Evolutionary conservation across 2,113 vertebrate genomes (phyloP), one percentile per base, ranked within the genome.

Genomic region (Solenodon paradoxus): DNA sequence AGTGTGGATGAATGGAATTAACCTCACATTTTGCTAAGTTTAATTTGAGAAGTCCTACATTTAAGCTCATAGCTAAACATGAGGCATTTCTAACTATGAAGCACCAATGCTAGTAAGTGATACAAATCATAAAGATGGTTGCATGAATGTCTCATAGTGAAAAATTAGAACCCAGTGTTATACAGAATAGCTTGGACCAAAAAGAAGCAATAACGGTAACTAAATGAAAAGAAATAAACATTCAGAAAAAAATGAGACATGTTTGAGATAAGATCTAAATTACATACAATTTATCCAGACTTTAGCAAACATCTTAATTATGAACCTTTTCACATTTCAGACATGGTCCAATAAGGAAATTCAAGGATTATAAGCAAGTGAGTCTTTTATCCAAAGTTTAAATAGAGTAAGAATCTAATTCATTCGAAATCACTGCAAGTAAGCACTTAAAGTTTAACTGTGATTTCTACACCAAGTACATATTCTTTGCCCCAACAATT

Each of bases 71-170:
- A 71, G 51, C 42, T 92, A n/a, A 87, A 57, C 35, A 38, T 9
- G n/a, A 77, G 40, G 92, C 55, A 95, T 49, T 81, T 94, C 92
- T 90, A 91, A 47, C 68, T 96, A 79, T 17, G 77, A 97, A 95
- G 94, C 79, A 80, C 59, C 84, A 95, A 95, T 0, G 61, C 55
- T 91, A 74, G 17, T 68, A 92, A 92, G 95, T 96, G 96, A 97
- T 92, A 91, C 97, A 97, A 97, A 97, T 96, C 96, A 97, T 96
- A 96, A 95, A 94, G 96, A 97, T 97, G 97, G 85, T 90, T 96
- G 90, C 90, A 97, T 97, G 97, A 94, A 97, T 88, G 88, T 97
- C 92, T 95, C 96, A 84, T 90, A 49, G 95, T 96, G 89, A 83
- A 95, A 97, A 97, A 95, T n/a, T 9, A 94, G 95, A 97, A 94